phyloP scores from a whole-genome alignment of 2,888 invertebrate genomes.

The Ferdinandea cuprea region DNA sequence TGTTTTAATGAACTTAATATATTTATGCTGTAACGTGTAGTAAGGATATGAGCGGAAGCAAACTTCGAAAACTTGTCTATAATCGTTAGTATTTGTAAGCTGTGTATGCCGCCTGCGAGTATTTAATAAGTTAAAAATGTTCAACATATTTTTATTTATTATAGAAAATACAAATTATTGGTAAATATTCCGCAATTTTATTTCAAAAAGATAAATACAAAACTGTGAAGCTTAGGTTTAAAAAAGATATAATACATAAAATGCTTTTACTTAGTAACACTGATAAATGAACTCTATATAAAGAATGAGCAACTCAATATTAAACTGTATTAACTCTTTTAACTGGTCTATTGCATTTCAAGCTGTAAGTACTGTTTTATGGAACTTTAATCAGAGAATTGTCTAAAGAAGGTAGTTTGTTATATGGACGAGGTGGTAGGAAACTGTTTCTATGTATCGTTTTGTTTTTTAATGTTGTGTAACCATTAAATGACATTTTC shows the following conservation, averaged over 20 bases:
- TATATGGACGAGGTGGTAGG: constrained; percentile 56
- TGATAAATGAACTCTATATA: constrained; percentile 66
- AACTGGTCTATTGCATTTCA: constrained; percentile 71
- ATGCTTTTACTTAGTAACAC: constrained; percentile 70
- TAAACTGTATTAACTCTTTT: constrained; percentile 57
- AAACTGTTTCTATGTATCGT: constrained; percentile 73
- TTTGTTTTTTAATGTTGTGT: constrained; percentile 61
- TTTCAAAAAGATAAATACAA: constrained; percentile 58
- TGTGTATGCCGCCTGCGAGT: background rate
- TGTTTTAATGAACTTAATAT: too few relatives aligned
- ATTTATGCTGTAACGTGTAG: too few relatives aligned
- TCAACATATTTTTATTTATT: constrained; percentile 54
- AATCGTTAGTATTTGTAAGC: too few relatives aligned
- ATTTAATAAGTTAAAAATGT: constrained; percentile 9
- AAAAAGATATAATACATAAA: constrained; percentile 55
- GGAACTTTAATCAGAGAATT: constrained; percentile 68
- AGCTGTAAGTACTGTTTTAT: constrained; percentile 60
- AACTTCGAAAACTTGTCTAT: too few relatives aligned
- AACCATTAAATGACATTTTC: constrained; percentile 33
- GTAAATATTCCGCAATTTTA: constrained; percentile 53
- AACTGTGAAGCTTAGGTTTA: constrained; percentile 36
- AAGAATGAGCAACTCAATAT: constrained; percentile 46
- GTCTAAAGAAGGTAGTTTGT: constrained; percentile 64
- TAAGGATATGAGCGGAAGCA: too few relatives aligned
- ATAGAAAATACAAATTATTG: constrained; percentile 57